Percentiles rank a stretch among this genome's conserved stretches.
Evolutionary conservation across 2,113 vertebrate species (phyloP).

Genomic region (Myxocyprinus asiaticus): DNA sequence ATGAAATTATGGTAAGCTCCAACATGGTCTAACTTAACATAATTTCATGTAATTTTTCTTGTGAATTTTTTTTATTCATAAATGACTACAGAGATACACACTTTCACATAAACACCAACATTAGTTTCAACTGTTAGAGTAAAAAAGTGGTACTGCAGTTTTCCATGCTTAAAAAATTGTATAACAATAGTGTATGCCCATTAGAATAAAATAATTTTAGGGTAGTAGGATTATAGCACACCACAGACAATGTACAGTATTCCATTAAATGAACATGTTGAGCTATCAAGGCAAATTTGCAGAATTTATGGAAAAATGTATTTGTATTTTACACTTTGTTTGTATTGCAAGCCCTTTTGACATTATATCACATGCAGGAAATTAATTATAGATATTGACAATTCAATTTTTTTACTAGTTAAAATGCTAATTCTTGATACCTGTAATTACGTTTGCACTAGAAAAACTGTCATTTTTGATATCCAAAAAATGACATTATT

Average conservation of each 20-base stretch:
- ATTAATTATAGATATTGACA: too few species aligned
- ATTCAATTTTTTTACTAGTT: too few species aligned
- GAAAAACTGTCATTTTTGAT: too few species aligned
- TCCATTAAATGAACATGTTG: neutral
- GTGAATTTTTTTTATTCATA: too few species aligned
- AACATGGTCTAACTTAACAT: too few species aligned
- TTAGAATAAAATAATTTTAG: conserved; percentile 16
- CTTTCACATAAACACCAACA: neutral
- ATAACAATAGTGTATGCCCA: conserved; percentile 17
- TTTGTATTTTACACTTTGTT: neutral
- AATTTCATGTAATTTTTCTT: too few species aligned
- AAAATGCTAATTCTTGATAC: too few species aligned
- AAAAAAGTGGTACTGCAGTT: conserved; percentile 25
- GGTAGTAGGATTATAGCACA: conserved; percentile 3
- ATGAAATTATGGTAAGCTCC: too few species aligned
- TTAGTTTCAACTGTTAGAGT: neutral
- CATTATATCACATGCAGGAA: too few species aligned
- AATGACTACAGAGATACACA: neutral
- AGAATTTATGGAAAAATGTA: neutral
- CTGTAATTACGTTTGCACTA: too few species aligned
- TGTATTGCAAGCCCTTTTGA: too few species aligned
- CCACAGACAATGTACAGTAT: neutral
- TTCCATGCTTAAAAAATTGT: neutral
- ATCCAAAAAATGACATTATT: too few species aligned
- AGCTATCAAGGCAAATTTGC: neutral